Conservation (phyloP, 2,113 vertebrate species). For the Passer domesticus region DNA sequence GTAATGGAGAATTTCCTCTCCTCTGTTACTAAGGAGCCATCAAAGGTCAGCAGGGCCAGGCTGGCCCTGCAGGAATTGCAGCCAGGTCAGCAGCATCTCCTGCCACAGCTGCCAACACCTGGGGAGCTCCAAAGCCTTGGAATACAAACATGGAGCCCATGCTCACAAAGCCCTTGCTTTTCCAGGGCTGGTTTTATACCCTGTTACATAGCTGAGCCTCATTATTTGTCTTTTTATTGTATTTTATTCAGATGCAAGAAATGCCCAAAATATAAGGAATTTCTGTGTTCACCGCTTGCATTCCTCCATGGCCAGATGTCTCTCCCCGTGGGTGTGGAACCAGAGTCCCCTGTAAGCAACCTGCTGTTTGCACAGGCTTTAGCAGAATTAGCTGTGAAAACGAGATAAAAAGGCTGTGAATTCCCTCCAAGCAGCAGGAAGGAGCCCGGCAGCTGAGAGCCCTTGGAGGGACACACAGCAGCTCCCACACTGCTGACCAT, state of each 20-base stretch:
- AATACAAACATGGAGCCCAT: accelerated
- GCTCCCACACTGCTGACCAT: accelerated
- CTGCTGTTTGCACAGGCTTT: neutral
- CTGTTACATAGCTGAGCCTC: neutral
- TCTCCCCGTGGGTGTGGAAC: accelerated
- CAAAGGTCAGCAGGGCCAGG: neutral
- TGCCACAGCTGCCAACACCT: neutral
- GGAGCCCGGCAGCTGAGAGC: neutral
- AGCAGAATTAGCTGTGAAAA: neutral
- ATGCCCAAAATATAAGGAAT: neutral
- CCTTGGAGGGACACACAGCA: neutral
- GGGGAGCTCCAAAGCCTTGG: neutral
- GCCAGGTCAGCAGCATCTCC: neutral
- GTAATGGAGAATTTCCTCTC: neutral
- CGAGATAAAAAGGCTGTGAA: neutral
- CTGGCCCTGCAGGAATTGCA: neutral
- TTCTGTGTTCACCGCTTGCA: accelerated
- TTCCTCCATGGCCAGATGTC: accelerated
- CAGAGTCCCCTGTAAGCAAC: neutral
- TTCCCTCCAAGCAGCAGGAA: neutral
- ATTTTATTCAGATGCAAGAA: neutral
- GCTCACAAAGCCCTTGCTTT: neutral
- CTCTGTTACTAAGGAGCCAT: accelerated
- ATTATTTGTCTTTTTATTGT: neutral
- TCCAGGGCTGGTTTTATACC: neutral